Evolutionary conservation across 2,113 vertebrate species (phyloP), one percentile per base, ranked within the genome.

Genomic region (Notarius quadriscutis): DNA sequence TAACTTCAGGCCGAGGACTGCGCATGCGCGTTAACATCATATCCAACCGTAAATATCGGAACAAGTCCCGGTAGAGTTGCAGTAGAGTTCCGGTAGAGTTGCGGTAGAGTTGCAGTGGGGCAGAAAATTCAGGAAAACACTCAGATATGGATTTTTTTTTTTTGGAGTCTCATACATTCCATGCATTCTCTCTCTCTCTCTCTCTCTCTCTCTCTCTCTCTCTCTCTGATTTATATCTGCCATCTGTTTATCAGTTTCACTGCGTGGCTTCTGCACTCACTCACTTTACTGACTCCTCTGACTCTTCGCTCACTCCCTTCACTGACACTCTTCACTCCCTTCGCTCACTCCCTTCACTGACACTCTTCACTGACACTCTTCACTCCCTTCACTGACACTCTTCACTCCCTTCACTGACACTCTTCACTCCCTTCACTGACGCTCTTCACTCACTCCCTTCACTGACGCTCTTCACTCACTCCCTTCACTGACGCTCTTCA

Each of bases 161-260:
- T 41, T 41, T 41, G 34, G 34, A 41, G 34, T 81, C n/a, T 62
- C 5, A 18, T 34, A 18, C 78, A 80, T 80, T 80, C 78, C 78
- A 58, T 1, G 25, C 51, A 57, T 79, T 79, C 72, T 55, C 5
- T 78, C 11, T 27, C 5, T 55, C 20, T 80, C 11, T 27, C 5
- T 55, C 20, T 80, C n/a, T 41, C 34, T 41, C 34, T 41, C 34
- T 41, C 34, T 41, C 34, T 41, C 34, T 79, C 74, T 78, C 5
- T 78, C 11, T 27, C 5, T 55, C 10, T 80, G 53, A 79, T 80
- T 80, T 80, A 80, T 80, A 80, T 80, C 77, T 34, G 2, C 77
- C 53, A 80, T 80, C 53, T 80, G 53, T 57, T 80, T 58, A 79
- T 79, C n/a, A 30, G 77, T 58, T 34, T 34, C 15, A 80, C 75